A percentile compares a stretch with the other conserved stretches of the same genome.
phyloP scores from a whole-genome alignment of 2,888 invertebrate genomes.

The Perithous albicinctus region DNA sequence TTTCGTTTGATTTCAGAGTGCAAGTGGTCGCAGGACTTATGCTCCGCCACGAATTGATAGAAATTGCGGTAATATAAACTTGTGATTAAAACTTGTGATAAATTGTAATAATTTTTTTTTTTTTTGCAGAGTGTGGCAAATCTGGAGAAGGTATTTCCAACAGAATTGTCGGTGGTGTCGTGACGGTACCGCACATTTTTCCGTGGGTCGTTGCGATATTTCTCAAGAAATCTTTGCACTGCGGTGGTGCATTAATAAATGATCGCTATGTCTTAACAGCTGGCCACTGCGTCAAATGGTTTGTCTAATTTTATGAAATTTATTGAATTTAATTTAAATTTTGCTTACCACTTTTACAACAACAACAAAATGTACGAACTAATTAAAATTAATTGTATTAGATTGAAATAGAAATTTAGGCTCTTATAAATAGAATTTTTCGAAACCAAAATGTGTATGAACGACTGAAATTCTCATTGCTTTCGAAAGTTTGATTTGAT shows the following conservation, averaged over 20 bases:
- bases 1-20: background rate
- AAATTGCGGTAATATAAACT: slow-evolving; percentile 71
- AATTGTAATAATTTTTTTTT: background rate
- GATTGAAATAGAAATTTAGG: too few species aligned
- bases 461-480: too few species aligned
- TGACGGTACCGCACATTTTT: slow-evolving; percentile 85
- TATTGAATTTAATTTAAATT: too few species aligned
- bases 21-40: background rate
- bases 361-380: too few species aligned
- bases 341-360: too few species aligned
- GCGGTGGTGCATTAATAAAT: slow-evolving; percentile 94
- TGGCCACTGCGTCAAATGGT: slow-evolving; percentile 96
- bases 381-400: too few species aligned
- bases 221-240: slow-evolving; percentile 86
- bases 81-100: slow-evolving; percentile 16
- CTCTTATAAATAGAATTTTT: too few species aligned
- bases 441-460: too few species aligned
- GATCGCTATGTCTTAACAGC: slow-evolving; percentile 95
- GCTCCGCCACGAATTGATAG: slow-evolving; percentile 60
- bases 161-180: slow-evolving; percentile 87
- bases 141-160: slow-evolving; percentile 72
- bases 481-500: too few species aligned
- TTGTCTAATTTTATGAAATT: slow-evolving; percentile 72
- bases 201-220: slow-evolving; percentile 87
- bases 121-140: slow-evolving; percentile 79